These are phyloP conservation scores for Lasius platythorax DNA, from an alignment of 2,888 invertebrate species.

Conservation along the genomic window DNA sequence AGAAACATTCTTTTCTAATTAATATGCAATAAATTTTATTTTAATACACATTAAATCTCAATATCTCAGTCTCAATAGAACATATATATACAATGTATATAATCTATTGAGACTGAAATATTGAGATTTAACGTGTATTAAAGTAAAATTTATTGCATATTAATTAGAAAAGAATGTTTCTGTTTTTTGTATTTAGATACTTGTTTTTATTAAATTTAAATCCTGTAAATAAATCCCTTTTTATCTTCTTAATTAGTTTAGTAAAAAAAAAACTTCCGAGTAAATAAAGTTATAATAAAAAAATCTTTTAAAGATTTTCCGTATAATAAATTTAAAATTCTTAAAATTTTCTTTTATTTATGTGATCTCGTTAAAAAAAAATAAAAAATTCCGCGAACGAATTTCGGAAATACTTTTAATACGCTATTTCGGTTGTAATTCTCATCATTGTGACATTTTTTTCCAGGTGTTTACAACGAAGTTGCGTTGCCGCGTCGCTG, in stretches of 20 bases:
- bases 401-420: background rate
- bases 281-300: background rate
- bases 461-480: slow-evolving; percentile 60
- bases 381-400: background rate
- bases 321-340: background rate
- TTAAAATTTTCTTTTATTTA: background rate
- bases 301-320: background rate
- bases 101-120: background rate
- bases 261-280: background rate
- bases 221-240: background rate
- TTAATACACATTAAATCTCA: background rate
- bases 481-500: slow-evolving; percentile 51
- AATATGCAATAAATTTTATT: background rate
- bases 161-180: background rate
- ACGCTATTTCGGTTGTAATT: slow-evolving; percentile 11
- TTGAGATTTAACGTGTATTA: background rate
- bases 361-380: background rate
- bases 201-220: background rate
- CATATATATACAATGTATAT: no score
- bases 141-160: background rate
- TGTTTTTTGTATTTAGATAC: background rate
- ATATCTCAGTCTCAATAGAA: background rate
- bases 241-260: background rate
- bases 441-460: slow-evolving; percentile 43
- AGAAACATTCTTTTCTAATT: background rate